Conservation (phyloP, 2,113 vertebrate species). For the Myodes glareolus region DNA sequence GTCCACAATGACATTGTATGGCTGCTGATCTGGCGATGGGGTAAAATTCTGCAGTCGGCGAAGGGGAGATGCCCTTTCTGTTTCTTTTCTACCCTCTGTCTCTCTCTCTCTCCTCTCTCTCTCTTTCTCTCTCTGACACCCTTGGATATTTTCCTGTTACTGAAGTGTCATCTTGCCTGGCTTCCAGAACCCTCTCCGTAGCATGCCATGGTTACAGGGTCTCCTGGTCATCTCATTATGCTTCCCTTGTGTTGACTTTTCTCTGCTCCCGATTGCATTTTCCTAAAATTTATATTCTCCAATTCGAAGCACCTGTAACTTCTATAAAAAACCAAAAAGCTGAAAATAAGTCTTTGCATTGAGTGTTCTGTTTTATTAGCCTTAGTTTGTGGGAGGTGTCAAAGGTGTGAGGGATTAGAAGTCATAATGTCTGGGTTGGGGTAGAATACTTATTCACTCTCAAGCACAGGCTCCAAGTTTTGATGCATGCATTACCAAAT, state of each 20-base stretch:
- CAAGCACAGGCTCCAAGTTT: constrained; percentile 78
- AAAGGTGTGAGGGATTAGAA: background rate
- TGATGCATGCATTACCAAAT: constrained; percentile 78
- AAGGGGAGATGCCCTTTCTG: constrained; percentile 80
- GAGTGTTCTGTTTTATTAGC: constrained; percentile 71
- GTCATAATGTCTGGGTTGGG: constrained; percentile 66
- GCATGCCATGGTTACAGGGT: constrained; percentile 97
- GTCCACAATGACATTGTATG: constrained; percentile 89
- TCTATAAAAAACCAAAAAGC: constrained; percentile 70
- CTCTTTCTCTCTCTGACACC: constrained; percentile 89
- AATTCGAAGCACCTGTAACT: constrained; percentile 84
- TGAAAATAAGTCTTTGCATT: constrained; percentile 73
- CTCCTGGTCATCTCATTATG: constrained; percentile 92
- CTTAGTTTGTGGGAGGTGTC: constrained; percentile 58
- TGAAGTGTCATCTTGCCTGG: constrained; percentile 95
- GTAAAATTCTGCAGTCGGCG: constrained; percentile 87
- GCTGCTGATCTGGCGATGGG: constrained; percentile 92
- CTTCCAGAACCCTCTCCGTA: constrained; percentile 95
- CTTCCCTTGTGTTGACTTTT: constrained; percentile 90
- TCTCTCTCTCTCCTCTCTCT: constrained; percentile 86
- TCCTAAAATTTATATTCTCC: constrained; percentile 87
- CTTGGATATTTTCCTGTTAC: constrained; percentile 92
- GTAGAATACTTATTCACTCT: constrained; percentile 72
- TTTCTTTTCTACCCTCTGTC: constrained; percentile 86
- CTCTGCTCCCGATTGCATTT: constrained; percentile 86